A percentile compares a stretch with the other conserved stretches of the same genome.
Evolutionary conservation across 2,888 invertebrate genomes (phyloP).

Genomic region (Eupelmus urozonus): DNA sequence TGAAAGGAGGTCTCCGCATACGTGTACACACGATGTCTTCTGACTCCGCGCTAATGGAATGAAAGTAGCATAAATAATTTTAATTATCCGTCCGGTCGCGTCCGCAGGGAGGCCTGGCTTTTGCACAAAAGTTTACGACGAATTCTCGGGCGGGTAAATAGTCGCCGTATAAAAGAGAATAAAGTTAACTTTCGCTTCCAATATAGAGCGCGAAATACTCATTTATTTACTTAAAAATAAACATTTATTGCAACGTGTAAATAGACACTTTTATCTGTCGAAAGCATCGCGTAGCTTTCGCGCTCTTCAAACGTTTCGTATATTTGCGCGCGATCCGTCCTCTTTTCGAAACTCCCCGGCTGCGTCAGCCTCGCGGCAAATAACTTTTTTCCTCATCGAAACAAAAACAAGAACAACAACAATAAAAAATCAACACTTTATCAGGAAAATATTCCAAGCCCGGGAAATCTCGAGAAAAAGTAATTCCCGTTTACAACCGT

Average conservation of each 20-base stretch:
- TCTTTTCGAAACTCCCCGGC: conserved; percentile 1
- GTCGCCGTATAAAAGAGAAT: not conserved
- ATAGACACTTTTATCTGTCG: conserved; percentile 6
- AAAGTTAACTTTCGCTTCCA: not conserved
- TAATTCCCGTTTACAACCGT: not conserved
- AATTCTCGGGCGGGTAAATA: not conserved
- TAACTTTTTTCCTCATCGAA: conserved; percentile 4
- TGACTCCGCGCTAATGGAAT: not conserved
- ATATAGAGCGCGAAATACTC: not conserved
- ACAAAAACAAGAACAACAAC: too few species aligned
- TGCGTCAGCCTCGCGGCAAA: too few species aligned
- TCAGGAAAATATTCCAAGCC: not conserved
- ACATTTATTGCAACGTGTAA: conserved; percentile 27
- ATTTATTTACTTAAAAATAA: not conserved
- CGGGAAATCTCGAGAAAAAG: not conserved
- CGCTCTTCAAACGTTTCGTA: not conserved
- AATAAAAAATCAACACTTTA: not conserved
- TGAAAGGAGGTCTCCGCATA: not conserved
- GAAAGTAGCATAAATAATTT: conserved; percentile 8
- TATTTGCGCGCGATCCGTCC: not conserved
- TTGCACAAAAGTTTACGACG: not conserved
- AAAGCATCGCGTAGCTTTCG: not conserved
- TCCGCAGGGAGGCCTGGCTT: too few species aligned
- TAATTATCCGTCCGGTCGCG: not conserved
- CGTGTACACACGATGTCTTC: not conserved